A percentile compares a stretch with the other conserved stretches of the same genome.
Conservation (phyloP, 1,140 invertebrate genomes). For the Drosophila erecta region DNA sequence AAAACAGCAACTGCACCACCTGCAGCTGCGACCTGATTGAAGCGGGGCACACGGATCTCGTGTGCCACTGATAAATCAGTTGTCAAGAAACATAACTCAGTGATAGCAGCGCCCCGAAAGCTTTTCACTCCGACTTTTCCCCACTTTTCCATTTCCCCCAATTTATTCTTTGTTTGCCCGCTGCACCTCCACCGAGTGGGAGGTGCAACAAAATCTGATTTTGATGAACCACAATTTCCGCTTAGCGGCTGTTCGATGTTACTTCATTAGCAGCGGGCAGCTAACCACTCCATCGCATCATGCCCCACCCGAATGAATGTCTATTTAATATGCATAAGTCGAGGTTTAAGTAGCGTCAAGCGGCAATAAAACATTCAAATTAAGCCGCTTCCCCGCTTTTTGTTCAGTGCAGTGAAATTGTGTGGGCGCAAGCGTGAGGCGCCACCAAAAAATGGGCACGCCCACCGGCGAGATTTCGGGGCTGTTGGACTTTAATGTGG, state of each 20-base stretch:
- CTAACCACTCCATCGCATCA: constrained; percentile 27
- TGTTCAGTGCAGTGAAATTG: constrained; percentile 43
- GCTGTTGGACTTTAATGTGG: constrained; percentile 50
- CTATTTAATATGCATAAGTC: constrained; percentile 69
- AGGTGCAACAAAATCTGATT: constrained; percentile 43
- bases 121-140: constrained; percentile 36
- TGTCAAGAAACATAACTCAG: constrained; percentile 61
- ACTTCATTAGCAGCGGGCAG: constrained; percentile 46
- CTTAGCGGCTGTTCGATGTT: constrained; percentile 21
- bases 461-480: constrained; percentile 33
- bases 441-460: constrained; percentile 50
- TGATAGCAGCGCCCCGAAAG: constrained; percentile 52
- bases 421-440: constrained; percentile 72
- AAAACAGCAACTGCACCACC: constrained; percentile 43
- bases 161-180: constrained; percentile 69
- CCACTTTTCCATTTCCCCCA: constrained; percentile 10
- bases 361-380: constrained; percentile 69
- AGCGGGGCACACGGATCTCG: constrained; percentile 20
- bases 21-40: constrained; percentile 61
- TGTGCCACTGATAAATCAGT: constrained; percentile 60
- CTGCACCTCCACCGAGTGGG: constrained; percentile 21
- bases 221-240: constrained; percentile 33
- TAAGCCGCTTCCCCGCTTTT: constrained; percentile 19
- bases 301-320: not conserved
- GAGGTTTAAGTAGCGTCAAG: constrained; percentile 66